phyloP scores from a whole-genome alignment of 2,113 vertebrate genomes.

The Bothrops jararaca region DNA sequence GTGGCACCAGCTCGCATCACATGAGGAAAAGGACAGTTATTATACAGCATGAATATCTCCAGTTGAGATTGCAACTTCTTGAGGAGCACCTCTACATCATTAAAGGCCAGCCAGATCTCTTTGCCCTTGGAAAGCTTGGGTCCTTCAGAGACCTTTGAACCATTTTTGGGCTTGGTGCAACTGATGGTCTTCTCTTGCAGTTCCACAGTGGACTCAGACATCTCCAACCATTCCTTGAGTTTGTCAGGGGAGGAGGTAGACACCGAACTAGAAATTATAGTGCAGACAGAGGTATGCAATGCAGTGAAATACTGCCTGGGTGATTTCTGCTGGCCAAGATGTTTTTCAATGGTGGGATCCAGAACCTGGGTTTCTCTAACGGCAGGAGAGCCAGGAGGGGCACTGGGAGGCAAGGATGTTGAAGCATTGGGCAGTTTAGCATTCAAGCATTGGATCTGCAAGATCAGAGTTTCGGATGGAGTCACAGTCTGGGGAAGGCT shows the following conservation, averaged over 20 bases:
- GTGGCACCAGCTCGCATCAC: conserved; percentile 84
- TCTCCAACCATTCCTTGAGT: conserved; percentile 67
- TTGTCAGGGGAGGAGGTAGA: conserved; percentile 66
- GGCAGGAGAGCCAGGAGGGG: background rate
- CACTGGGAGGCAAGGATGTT: accelerated
- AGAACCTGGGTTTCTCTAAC: background rate
- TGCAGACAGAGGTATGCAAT: conserved; percentile 79
- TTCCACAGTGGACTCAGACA: conserved; percentile 41
- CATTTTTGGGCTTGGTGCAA: conserved; percentile 62
- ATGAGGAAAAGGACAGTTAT: conserved; percentile 86
- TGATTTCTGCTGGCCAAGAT: background rate
- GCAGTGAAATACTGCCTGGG: conserved; percentile 73
- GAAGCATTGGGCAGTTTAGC: conserved; percentile 48
- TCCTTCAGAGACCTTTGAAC: conserved; percentile 58
- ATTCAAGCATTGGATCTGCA: conserved; percentile 62
- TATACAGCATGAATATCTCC: conserved; percentile 70
- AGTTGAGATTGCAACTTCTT: conserved; percentile 74
- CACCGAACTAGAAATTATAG: conserved; percentile 71
- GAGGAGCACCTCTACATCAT: conserved; percentile 68
- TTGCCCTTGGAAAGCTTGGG: conserved; percentile 57
- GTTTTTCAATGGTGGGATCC: background rate
- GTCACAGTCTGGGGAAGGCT: background rate
- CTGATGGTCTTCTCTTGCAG: conserved; percentile 55
- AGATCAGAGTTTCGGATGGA: conserved; percentile 46
- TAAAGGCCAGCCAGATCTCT: conserved; percentile 78